Evolutionary conservation across 1,140 invertebrate species (phyloP), one percentile per base, ranked within the genome.

Genomic region (Amphibalanus amphitrite): DNA sequence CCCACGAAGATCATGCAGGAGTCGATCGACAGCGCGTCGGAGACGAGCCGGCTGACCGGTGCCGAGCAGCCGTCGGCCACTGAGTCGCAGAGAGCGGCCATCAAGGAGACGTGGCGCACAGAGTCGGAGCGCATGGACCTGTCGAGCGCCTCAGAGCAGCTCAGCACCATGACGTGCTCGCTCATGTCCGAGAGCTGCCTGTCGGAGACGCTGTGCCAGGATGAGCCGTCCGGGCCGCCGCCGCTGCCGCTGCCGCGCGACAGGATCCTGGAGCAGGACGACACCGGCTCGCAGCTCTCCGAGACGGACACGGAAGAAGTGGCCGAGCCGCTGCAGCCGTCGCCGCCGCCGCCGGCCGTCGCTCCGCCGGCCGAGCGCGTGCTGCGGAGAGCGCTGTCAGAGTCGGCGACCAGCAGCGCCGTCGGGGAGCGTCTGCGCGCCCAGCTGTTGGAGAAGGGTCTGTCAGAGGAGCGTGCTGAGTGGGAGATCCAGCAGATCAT

Each of bases 401-500:
- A 59, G 17, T 59, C 47, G 6, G 47, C 47, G 6, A 59, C 47
- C 13, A 59, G 47, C 47, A 59, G 47, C 47, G 47, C 47, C 6
- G 47, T 20, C 23, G 47, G 47, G 13, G 47, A 59, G 20, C 47
- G 17, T 17, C 47, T 59, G 47, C 47, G 47, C 1, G 47, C 47
- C 1, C 47, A 59, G 47, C 47, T 59, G 47, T 20, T 59, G 47
- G 10, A 67, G n/a, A 67, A 67, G 65, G 28, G 28, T 25, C 65
- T 67, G 8, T 67, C 65, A 10, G 65, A 67, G 28, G 65, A 67
- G 4, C n/a, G 28, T 8, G 65, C 65, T 17, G 65, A 67, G 28
- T 67, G 65, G 65, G 65, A 67, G 28, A 67, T 67, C 10, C 26
- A 67, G 28, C 65, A 28, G n/a, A 67, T 67, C 23, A 67, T 67